Base-by-base conservation (phyloP, 1,140 invertebrate species). In the Drosophila watanabei region DNA sequence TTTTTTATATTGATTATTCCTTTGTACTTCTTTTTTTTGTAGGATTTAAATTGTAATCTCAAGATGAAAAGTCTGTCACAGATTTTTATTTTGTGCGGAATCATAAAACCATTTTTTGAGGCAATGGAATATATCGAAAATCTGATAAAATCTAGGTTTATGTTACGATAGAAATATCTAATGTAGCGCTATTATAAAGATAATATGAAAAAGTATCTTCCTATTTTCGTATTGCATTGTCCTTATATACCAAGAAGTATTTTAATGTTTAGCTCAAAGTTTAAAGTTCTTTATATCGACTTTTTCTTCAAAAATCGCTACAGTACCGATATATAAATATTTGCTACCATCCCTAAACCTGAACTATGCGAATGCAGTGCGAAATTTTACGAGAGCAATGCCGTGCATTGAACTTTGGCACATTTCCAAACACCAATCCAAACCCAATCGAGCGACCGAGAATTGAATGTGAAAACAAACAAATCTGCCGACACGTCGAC, bases 391-490 rank as follows among this genome's bases (percentile, higher is more conserved):
- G 20, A 73, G 69, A 72, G 77, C 77, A 80, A 68, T 66, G 65
- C 64, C 75, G 82, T 85, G 66, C 82, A 85, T 64, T 85, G 82
- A 85, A 85, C 82, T 85, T 85, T 85, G 82, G 82, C 82, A 85
- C 82, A 85, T 85, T 85, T 85, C 81, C 81, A 84, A 84, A 60
- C 75, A 43, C 37, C 63, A 13, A 72, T 30, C 32, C 33, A 49
- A 60, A 46, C 14, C 68, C 68, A 72, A 73, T 73, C 71, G 71
- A 51, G 35, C 71, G 71, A 66, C 76, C 75, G 75, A 79, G 70
- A 73, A 73, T 73, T 24, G 54, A 79, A 79, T 79, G 76, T 46
- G 51, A 79, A 84, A 84, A 84, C 64, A 84, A 79, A 79, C 75
- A 79, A 83, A 83, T 83, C 80, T 83, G 75, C 75, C 75, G 75